phyloP scores from a whole-genome alignment of 2,113 vertebrate species.

The Xenopus borealis region DNA sequence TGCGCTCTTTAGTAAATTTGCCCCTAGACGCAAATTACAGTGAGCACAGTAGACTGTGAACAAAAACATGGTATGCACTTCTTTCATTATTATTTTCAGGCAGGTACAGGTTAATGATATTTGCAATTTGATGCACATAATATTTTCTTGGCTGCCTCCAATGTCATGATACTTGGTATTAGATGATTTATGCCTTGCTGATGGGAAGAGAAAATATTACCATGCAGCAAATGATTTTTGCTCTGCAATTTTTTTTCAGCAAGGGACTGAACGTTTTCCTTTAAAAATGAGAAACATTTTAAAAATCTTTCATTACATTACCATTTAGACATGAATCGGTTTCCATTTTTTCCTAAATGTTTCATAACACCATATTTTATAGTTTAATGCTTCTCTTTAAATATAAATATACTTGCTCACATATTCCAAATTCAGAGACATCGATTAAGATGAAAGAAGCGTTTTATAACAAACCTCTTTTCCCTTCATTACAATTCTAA shows the following conservation, averaged over 20 bases:
- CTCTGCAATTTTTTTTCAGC: no score
- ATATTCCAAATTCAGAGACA: neutral
- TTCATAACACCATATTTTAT: neutral
- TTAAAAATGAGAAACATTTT: neutral
- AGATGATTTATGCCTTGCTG: neutral
- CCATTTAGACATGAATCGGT: neutral
- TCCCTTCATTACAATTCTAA: constrained; percentile 13
- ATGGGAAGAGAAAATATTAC: neutral
- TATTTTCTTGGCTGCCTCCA: neutral
- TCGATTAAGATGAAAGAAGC: neutral
- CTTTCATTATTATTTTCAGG: no score
- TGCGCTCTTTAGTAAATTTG: no score
- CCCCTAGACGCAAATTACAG: no score
- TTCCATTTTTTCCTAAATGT: neutral
- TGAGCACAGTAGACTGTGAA: no score
- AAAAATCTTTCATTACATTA: neutral
- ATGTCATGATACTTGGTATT: neutral
- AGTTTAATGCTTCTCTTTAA: neutral
- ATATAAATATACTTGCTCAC: neutral
- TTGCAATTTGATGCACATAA: neutral
- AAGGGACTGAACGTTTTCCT: neutral
- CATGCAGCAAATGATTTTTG: no score
- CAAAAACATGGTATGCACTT: no score
- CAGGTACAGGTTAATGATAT: neutral
- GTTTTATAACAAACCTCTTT: constrained; percentile 6